Evolutionary conservation across 2,888 invertebrate genomes (phyloP).

Genomic region (Strigamia crassipes): DNA sequence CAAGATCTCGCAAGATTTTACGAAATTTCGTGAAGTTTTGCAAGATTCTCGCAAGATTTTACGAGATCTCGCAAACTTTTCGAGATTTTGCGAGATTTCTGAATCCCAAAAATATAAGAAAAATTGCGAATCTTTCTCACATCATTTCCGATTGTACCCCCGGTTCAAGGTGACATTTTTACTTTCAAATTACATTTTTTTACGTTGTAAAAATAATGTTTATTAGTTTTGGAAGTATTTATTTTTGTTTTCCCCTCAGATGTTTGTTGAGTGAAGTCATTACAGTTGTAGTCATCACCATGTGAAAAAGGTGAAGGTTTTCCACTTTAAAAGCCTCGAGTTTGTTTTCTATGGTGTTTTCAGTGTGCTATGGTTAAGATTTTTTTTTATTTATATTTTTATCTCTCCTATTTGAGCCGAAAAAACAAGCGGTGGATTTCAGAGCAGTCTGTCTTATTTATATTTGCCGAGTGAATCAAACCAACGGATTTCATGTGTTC

Average conservation of each 20-base stretch:
- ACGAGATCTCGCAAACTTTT: too few species aligned
- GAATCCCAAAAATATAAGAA: too few species aligned
- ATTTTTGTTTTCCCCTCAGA: not conserved
- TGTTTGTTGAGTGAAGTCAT: not conserved
- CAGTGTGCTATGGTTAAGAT: not conserved
- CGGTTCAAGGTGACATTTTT: not conserved
- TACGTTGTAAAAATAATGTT: not conserved
- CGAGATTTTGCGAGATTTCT: too few species aligned
- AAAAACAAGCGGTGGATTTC: not conserved
- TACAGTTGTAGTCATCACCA: not conserved
- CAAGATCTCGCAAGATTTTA: too few species aligned
- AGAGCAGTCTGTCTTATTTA: too few species aligned
- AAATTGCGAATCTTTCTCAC: too few species aligned
- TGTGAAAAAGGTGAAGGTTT: conserved; percentile 10
- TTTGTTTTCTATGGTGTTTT: not conserved
- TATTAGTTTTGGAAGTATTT: not conserved
- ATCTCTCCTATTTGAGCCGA: not conserved
- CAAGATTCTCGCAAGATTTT: too few species aligned
- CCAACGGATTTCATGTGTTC: not conserved
- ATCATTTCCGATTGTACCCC: too few species aligned
- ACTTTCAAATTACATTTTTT: too few species aligned
- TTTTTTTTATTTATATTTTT: not conserved
- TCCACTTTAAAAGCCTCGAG: not conserved
- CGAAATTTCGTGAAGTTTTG: too few species aligned
- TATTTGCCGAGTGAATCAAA: not conserved